Conservation (phyloP, 2,113 vertebrate genomes). For the Corythornis cristatus region DNA sequence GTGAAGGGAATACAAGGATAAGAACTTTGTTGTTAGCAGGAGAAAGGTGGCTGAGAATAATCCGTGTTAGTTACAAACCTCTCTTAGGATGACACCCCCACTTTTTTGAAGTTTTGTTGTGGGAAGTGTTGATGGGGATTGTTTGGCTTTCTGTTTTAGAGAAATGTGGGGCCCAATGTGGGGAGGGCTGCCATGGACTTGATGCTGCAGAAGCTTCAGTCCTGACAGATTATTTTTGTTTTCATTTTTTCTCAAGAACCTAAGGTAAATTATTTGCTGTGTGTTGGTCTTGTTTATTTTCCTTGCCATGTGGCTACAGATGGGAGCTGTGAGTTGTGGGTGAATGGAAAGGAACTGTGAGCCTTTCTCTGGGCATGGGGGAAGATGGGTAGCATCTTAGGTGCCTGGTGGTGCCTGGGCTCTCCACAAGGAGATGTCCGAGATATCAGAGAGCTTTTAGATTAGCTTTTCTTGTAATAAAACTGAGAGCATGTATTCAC, state of each 20-base stretch:
- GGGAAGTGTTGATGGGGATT: not conserved
- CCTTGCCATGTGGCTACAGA: not conserved
- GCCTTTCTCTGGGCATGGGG: not conserved
- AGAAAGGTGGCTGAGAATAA: not conserved
- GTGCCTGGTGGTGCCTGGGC: rapidly evolving
- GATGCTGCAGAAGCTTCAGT: not conserved
- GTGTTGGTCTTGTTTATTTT: not conserved
- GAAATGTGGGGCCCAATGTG: no score
- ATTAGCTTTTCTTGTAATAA: not conserved
- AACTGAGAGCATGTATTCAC: not conserved
- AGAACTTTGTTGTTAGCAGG: not conserved
- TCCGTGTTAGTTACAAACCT: not conserved
- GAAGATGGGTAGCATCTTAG: rapidly evolving
- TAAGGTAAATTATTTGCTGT: not conserved
- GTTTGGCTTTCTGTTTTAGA: not conserved
- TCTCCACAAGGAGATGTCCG: rapidly evolving
- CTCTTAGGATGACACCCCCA: not conserved
- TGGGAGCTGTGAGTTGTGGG: rapidly evolving
- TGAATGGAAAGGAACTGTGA: not conserved
- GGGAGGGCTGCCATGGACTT: not conserved
- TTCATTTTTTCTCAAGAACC: not conserved
- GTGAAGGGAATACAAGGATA: not conserved
- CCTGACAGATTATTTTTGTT: not conserved
- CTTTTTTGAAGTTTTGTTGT: not conserved
- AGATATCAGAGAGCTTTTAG: not conserved